phyloP scores from a whole-genome alignment of 2,113 vertebrate genomes.

The Motacilla tschutschensis region DNA sequence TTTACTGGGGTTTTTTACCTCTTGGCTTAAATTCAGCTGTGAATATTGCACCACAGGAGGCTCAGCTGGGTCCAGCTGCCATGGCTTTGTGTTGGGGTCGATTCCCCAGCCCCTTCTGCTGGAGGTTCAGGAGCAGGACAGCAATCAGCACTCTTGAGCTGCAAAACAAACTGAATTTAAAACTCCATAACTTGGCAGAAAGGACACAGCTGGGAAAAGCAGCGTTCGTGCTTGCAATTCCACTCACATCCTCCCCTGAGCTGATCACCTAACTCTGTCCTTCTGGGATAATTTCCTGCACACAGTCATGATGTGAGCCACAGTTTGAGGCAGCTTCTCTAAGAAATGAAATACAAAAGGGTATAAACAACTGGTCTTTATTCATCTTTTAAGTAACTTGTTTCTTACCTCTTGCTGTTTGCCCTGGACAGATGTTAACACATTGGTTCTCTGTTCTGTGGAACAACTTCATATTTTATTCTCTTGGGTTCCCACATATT shows the following conservation, averaged over 20 bases:
- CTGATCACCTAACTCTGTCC: background rate
- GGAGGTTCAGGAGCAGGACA: background rate
- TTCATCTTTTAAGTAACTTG: background rate
- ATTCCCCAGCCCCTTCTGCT: background rate
- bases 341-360: background rate
- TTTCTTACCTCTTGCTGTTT: background rate
- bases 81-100: background rate
- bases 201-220: background rate
- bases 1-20: background rate
- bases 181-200: background rate
- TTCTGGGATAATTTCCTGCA: conserved; percentile 19
- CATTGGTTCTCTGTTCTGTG: background rate
- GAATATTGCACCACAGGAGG: background rate
- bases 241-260: background rate
- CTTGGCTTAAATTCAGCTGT: background rate
- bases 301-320: background rate
- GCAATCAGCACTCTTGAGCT: background rate
- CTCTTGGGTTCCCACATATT: background rate
- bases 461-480: background rate
- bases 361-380: background rate
- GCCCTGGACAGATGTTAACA: background rate
- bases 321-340: background rate
- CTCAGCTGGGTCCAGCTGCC: background rate
- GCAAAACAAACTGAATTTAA: background rate
- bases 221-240: fast-evolving